Evolutionary conservation across 2,888 invertebrate species (phyloP).

Genomic region (Mimumesa dahlbomi): DNA sequence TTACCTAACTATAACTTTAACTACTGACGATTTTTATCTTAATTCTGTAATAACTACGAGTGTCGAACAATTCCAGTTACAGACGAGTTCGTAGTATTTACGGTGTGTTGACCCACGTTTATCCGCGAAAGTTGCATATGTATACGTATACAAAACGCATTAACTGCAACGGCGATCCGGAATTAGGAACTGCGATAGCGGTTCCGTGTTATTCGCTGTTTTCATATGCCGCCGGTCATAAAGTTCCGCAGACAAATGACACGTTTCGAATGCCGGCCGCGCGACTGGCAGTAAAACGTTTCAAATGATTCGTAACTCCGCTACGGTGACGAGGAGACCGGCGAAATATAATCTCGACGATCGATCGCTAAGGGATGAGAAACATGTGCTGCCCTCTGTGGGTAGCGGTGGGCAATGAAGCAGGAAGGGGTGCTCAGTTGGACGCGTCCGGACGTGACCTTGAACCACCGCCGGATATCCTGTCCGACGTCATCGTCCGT

Average conservation of each 20-base stretch:
- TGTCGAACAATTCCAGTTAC: too few species aligned
- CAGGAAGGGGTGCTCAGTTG: constrained; percentile 53
- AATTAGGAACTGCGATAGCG: constrained; percentile 28
- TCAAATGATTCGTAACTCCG: constrained; percentile 56
- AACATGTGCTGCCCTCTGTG: constrained; percentile 67
- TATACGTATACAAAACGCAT: constrained; percentile 18
- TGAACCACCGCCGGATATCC: constrained; percentile 54
- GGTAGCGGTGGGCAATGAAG: constrained; percentile 47
- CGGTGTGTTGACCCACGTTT: constrained; percentile 28
- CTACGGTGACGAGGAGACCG: constrained; percentile 21
- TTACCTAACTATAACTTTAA: too few species aligned
- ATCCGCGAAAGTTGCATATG: constrained; percentile 27
- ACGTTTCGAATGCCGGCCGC: constrained; percentile 49
- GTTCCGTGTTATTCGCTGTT: constrained; percentile 44
- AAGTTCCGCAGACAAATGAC: constrained; percentile 51
- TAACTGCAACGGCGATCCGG: constrained; percentile 22
- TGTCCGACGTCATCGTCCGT: constrained; percentile 58
- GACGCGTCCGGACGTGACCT: constrained; percentile 51
- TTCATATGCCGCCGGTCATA: constrained; percentile 46
- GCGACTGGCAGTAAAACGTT: constrained; percentile 56
- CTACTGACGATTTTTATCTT: too few species aligned
- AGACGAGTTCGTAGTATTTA: constrained; percentile 43
- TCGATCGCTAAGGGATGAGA: constrained; percentile 54
- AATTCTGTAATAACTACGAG: too few species aligned
- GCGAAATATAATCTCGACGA: constrained; percentile 59